Conservation (phyloP, 37 sponge, comb jelly and placozoan species). For the Beroe ovata region DNA sequence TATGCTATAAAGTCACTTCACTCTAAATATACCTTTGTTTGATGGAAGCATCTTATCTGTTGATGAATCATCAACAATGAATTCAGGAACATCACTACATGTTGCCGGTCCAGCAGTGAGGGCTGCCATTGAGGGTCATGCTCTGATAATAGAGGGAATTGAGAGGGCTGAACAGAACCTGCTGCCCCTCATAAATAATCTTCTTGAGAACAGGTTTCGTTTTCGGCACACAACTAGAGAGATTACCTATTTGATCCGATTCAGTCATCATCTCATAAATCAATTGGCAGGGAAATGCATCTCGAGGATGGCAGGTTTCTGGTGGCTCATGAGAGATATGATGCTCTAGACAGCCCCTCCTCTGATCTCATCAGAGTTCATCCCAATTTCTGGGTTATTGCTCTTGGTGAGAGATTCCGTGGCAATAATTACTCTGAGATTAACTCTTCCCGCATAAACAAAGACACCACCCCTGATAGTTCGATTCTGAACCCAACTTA, state of each 20-base stretch:
- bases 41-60: no score
- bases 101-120: constrained; percentile 72
- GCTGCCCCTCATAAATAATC: constrained; percentile 85
- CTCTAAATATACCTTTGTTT: no score
- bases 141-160: constrained; percentile 86
- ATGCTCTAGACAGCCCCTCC: constrained; percentile 68
- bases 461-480: no score
- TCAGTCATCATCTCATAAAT: no score
- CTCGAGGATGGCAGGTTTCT: constrained; percentile 89
- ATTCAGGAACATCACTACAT: constrained; percentile 3
- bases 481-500: no score
- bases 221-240: no score
- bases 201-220: constrained; percentile 78
- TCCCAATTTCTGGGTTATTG: constrained; percentile 65
- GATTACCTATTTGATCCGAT: no score
- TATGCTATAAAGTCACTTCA: no score
- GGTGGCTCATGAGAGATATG: constrained; percentile 79
- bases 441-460: no score
- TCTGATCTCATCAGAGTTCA: constrained; percentile 58
- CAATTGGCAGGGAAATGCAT: constrained; percentile 80
- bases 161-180: constrained; percentile 93
- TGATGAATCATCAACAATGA: no score
- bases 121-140: constrained; percentile 80
- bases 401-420: constrained; percentile 55
- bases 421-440: no score